Conservation (phyloP, 2,797 vertebrate genomes). For the Lates japonicus region DNA sequence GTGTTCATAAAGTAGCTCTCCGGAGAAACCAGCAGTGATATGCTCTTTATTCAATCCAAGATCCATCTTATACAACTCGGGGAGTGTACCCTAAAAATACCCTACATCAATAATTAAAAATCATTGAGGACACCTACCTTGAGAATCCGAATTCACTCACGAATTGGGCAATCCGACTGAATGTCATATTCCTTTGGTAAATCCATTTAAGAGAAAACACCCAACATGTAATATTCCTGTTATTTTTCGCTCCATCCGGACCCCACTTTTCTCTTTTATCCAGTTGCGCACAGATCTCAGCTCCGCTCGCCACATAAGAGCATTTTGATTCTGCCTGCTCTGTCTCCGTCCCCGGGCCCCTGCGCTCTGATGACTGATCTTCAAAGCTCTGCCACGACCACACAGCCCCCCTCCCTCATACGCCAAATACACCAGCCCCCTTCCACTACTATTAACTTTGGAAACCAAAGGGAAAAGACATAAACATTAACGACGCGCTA, state of each 20-base stretch:
- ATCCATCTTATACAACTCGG: background rate
- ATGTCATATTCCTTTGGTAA: conserved; percentile 76
- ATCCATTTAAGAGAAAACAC: conserved; percentile 79
- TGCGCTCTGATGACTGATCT: conserved; percentile 86
- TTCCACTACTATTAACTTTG: conserved; percentile 81
- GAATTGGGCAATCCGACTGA: conserved; percentile 71
- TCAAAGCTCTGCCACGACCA: conserved; percentile 87
- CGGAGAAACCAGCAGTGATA: background rate
- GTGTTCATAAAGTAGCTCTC: conserved; percentile 15
- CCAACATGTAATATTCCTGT: conserved; percentile 70
- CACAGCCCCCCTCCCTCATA: conserved; percentile 73
- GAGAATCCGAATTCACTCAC: conserved; percentile 72
- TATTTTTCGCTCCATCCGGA: conserved; percentile 62
- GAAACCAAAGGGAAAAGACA: conserved; percentile 67
- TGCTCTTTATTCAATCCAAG: conserved; percentile 9
- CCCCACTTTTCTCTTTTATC: conserved; percentile 64
- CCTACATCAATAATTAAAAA: conserved; percentile 32
- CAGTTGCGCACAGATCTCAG: conserved; percentile 75
- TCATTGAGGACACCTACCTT: conserved; percentile 74
- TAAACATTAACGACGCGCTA: conserved; percentile 71
- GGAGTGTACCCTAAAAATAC: background rate
- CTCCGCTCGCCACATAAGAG: conserved; percentile 69
- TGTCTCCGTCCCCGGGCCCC: conserved; percentile 79
- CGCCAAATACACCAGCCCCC: conserved; percentile 65
- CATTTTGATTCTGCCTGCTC: conserved; percentile 75